Evolutionary conservation across 1,140 invertebrate species (phyloP), one percentile per base, ranked within the genome.

Genomic region (Sitophilus oryzae): DNA sequence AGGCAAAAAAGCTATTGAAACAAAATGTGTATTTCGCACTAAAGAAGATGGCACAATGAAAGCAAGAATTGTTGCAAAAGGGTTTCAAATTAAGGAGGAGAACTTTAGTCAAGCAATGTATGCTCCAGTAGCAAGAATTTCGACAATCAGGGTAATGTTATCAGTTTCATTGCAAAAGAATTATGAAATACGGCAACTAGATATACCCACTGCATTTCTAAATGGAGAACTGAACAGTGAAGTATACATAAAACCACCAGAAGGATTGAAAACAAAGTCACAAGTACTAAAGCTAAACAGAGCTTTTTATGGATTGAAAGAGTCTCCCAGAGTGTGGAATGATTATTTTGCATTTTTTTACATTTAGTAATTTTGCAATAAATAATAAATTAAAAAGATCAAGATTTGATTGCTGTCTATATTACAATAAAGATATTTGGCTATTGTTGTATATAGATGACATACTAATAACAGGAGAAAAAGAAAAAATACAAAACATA

Each of bases 251-350:
- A n/a, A n/a, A n/a, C n/a, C n/a, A n/a, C n/a, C n/a, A n/a, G n/a
- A n/a, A 43, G 50, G 49, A 21, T 41, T 30, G 16, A 51, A 42
- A 20, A 51, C 20, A 8, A 30, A 51, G 8, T 21, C 3, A 18
- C 1, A 11, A 8, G 14, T 42, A 11, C 23, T 52, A 14, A 52
- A 52, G 45, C 20, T 52, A 21, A 52, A 45, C 20, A 11, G 51
- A n/a, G 51, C 51, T 35, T 37, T 52, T 18, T 52, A 52, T 37
- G 51, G 51, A 10, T n/a, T 43, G 36, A 36, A 35, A 36, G 42
- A 52, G n/a, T 44, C 51, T 21, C 51, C 51, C 16, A 52, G 45
- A 36, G 40, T 52, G 14, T 52, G 51, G 51, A 52, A 52, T 21
- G 51, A 52, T 19, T n/a, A n/a, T n/a, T n/a, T n/a, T n/a, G n/a